A percentile compares a stretch with the other conserved stretches of the same genome.
These are phyloP conservation scores for Pseudachorutes palmiensis DNA, from an alignment of 1,140 invertebrate genomes.

Conservation along the genomic window DNA sequence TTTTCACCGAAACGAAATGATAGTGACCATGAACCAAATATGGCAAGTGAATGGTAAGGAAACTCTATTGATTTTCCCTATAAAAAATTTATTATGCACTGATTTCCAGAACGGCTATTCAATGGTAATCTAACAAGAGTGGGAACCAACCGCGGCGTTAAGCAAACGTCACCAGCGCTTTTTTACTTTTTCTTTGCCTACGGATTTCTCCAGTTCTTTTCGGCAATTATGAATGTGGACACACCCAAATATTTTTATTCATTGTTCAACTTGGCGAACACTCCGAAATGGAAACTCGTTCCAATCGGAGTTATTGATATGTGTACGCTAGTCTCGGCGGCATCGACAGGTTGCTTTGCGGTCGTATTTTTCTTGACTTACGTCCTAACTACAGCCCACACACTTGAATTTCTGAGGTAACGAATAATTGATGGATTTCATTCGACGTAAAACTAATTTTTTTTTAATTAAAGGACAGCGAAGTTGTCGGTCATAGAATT, in stretches of 20 bases:
- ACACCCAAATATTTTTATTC: constrained; percentile 4
- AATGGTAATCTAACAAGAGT: not conserved
- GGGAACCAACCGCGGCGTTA: not conserved
- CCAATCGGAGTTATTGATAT: not conserved
- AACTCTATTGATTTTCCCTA: too few species aligned
- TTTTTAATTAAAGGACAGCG: not conserved
- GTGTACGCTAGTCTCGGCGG: not conserved
- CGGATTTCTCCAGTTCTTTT: not conserved
- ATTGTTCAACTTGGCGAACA: not conserved
- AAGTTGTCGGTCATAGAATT: not conserved
- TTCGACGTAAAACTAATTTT: not conserved
- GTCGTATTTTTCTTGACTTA: not conserved
- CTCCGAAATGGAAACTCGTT: constrained; percentile 3
- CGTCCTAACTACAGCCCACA: not conserved
- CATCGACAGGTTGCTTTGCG: not conserved
- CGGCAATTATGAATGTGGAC: not conserved
- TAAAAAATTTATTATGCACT: not conserved
- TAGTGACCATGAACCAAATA: not conserved
- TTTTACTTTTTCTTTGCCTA: not conserved
- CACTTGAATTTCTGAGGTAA: not conserved
- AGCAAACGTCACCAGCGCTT: not conserved
- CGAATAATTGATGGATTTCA: not conserved
- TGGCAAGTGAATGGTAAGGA: not conserved
- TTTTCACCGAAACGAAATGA: not conserved
- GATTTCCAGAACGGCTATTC: not conserved